These are phyloP conservation scores for Drosophila sproati DNA, from an alignment of 1,140 invertebrate genomes.

Conservation along the genomic window DNA sequence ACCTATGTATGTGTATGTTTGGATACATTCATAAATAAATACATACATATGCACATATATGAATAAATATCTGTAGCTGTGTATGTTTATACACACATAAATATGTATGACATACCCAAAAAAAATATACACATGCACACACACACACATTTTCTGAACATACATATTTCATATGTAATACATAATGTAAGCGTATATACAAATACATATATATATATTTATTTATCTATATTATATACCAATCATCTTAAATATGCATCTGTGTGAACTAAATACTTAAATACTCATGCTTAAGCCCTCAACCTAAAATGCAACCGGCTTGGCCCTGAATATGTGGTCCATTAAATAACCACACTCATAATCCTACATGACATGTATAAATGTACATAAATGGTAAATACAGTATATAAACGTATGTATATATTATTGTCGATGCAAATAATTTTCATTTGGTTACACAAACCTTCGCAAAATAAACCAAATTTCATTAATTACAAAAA, in stretches of 20 bases:
- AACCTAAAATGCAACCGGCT: background rate
- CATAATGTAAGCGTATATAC: conserved; percentile 14
- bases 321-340: background rate
- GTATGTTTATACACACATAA: conserved; percentile 23
- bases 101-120: conserved; percentile 13
- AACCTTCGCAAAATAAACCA: too few relatives aligned
- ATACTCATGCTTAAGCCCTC: background rate
- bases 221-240: background rate
- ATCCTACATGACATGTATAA: too few relatives aligned
- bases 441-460: too few relatives aligned
- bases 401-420: too few relatives aligned
- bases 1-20: background rate
- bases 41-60: conserved; percentile 18
- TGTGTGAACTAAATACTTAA: background rate
- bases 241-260: background rate
- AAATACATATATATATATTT: conserved; percentile 7
- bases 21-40: conserved; percentile 18
- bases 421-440: too few relatives aligned
- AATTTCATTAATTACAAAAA: too few relatives aligned
- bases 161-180: conserved; percentile 13
- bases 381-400: too few relatives aligned
- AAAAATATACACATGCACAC: conserved; percentile 20
- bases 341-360: background rate
- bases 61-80: conserved; percentile 14
- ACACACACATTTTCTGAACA: background rate